Evolutionary conservation across 2,797 vertebrate genomes (phyloP), one percentile per base, ranked within the genome.

Genomic region (Macrochelys suwanniensis): DNA sequence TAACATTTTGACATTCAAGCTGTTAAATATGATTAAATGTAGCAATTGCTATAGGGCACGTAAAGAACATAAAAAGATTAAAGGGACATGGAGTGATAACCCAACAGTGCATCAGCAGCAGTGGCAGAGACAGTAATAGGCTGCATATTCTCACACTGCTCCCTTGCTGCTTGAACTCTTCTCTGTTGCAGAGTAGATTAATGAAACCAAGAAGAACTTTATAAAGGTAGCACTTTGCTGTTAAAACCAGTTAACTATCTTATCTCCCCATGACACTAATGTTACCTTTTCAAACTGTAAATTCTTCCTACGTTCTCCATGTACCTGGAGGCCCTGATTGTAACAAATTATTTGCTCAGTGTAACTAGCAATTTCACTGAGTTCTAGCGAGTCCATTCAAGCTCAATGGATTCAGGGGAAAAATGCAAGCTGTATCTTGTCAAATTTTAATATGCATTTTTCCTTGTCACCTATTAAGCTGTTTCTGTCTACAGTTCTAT

Each of bases 1-100:
- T 97, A 97, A 96, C 96, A 97, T 97, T 95, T 97, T 95, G 94
- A 97, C 97, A 95, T 96, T 97, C 94, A 95, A 93, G 93, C 90
- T 96, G 90, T 90, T 97, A 91, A 96, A 94, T 80, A 97, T 97
- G 95, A 97, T 98, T 97, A 97, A 97, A 97, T 89, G 89, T 90
- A 95, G 28, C 88, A 92, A 84, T 96, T 96, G 91, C 95, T 96
- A 97, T 88, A 96, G 90, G 96, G 92, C 92, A 95, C 92, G 90
- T 87, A 95, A 91, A 96, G 95, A 96, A 94, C 91, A 97, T 91
- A 96, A 97, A 97, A 95, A 96, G 93, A 97, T 95, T 88, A 97
- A 96, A 97, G 94, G 95, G 87, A 84, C 93, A 93, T 87, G 85
- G 93, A 0, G 0, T 85, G 96, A 96, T 96, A 97, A 96, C 85